These are phyloP conservation scores for Drosophila kikkawai DNA, from an alignment of 1,140 invertebrate genomes.

Conservation along the genomic window DNA sequence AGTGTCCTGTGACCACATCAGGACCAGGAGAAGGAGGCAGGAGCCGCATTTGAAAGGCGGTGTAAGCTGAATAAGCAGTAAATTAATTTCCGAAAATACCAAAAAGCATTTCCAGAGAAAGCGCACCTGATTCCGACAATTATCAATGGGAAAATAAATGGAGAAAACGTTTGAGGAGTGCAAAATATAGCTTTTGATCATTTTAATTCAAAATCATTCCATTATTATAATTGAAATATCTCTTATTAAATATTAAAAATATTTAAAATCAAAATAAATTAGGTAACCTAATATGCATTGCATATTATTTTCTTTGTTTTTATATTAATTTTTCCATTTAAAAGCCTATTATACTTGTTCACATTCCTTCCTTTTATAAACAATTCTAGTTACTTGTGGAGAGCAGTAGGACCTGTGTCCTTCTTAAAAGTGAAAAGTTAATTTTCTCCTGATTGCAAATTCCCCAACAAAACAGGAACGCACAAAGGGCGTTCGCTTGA, in stretches of 20 bases:
- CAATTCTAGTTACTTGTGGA: not conserved
- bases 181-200: not conserved
- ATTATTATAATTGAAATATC: not conserved
- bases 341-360: not conserved
- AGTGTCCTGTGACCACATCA: slow-evolving; percentile 39
- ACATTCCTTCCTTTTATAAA: too few species aligned
- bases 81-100: slow-evolving; percentile 52
- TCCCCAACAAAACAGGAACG: not conserved
- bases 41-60: slow-evolving; percentile 32
- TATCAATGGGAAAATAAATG: not conserved
- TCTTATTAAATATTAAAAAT: not conserved
- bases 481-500: slow-evolving; percentile 4
- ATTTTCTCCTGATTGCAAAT: slow-evolving; percentile 16
- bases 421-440: slow-evolving; percentile 17
- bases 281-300: not conserved
- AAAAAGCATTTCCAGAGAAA: slow-evolving; percentile 15
- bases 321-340: not conserved
- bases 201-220: not conserved
- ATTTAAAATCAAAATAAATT: not conserved
- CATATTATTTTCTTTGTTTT: not conserved
- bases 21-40: not conserved
- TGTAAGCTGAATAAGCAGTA: slow-evolving; percentile 57
- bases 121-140: slow-evolving; percentile 16
- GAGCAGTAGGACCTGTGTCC: not conserved
- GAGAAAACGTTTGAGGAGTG: not conserved